Percentiles rank a stretch among this genome's conserved stretches.
phyloP scores from a whole-genome alignment of 2,797 vertebrate species.

The Crossoptilon crossoptilon region DNA sequence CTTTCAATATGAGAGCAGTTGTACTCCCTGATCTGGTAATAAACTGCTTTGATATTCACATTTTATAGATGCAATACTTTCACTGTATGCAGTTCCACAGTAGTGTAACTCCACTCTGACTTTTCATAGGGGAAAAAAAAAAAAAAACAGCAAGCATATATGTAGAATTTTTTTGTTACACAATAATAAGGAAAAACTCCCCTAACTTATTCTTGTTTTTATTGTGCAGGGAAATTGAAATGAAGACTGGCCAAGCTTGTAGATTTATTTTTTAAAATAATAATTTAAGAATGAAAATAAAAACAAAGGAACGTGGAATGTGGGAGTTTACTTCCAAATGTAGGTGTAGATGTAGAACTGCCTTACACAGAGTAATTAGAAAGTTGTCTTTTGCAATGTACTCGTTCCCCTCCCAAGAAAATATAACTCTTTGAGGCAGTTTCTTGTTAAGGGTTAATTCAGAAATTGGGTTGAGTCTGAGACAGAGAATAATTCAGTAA shows the following conservation, averaged over 20 bases:
- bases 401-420: background rate
- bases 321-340: background rate
- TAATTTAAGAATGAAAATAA: background rate
- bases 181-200: background rate
- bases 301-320: background rate
- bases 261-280: background rate
- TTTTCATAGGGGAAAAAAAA: background rate
- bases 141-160: background rate
- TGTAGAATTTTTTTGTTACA: background rate
- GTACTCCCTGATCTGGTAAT: background rate
- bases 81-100: background rate
- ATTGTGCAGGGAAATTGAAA: background rate
- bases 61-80: background rate
- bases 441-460: constrained; percentile 21
- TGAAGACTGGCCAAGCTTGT: background rate
- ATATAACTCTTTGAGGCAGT: constrained; percentile 6
- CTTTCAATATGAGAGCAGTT: background rate
- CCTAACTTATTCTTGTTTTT: background rate
- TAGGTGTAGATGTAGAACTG: background rate
- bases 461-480: background rate
- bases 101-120: background rate
- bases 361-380: background rate
- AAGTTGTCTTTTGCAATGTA: constrained; percentile 46
- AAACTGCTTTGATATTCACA: background rate
- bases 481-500: constrained; percentile 22